A percentile compares a stretch with the other conserved stretches of the same genome.
phyloP scores from a whole-genome alignment of 2,113 vertebrate genomes.

The Microtus ochrogaster region DNA sequence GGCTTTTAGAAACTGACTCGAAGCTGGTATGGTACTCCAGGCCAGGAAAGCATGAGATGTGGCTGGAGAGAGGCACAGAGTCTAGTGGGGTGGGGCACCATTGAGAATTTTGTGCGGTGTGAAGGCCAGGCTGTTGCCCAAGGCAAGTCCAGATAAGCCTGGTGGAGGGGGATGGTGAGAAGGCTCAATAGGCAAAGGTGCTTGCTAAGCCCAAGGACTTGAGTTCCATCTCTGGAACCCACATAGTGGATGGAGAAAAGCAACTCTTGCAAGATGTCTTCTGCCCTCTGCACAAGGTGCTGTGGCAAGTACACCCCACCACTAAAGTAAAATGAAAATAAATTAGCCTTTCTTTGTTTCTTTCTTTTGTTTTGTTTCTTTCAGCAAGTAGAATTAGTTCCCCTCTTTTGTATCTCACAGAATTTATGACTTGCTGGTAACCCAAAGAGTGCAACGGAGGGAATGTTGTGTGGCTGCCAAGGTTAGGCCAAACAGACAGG shows the following conservation, averaged over 20 bases:
- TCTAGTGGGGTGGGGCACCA: neutral
- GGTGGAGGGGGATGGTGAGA: neutral
- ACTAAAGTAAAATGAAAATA: neutral
- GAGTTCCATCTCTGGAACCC: neutral
- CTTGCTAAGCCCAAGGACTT: neutral
- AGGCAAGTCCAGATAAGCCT: neutral
- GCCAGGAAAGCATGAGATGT: neutral
- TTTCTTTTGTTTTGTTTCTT: neutral
- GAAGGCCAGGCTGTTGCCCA: neutral
- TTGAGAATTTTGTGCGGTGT: neutral
- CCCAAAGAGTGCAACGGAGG: neutral
- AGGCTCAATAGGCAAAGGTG: neutral
- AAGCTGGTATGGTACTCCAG: neutral
- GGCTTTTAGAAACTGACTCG: neutral
- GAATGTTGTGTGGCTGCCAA: neutral
- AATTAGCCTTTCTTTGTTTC: neutral
- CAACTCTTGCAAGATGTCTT: neutral
- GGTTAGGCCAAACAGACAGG: neutral
- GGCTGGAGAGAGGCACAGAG: neutral
- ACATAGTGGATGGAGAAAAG: neutral
- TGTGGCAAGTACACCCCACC: neutral
- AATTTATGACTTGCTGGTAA: neutral
- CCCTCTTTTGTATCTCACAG: neutral
- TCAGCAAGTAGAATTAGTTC: neutral
- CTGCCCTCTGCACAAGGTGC: neutral